Evolutionary conservation across 2,888 invertebrate species (phyloP).

Genomic region (Xanthorhoe spadicearia): DNA sequence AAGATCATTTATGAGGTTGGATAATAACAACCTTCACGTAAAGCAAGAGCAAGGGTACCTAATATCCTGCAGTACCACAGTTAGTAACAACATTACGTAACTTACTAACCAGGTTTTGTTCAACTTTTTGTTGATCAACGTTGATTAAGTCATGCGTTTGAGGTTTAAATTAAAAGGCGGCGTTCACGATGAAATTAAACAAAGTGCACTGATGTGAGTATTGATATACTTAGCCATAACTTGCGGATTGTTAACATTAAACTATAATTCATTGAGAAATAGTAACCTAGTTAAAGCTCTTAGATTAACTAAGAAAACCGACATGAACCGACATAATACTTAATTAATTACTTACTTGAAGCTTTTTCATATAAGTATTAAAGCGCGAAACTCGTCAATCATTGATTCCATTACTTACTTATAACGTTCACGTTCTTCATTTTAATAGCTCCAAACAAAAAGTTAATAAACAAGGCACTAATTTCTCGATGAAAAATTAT

Average conservation of each 20-base stretch:
- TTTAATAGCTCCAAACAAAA: no score
- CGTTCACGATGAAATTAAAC: slow-evolving; percentile 10
- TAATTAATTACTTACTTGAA: not conserved
- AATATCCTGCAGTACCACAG: slow-evolving; percentile 8
- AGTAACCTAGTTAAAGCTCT: slow-evolving; percentile 8
- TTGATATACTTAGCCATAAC: slow-evolving; percentile 11
- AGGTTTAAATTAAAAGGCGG: slow-evolving; percentile 26
- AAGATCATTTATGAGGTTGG: no score
- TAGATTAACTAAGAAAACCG: not conserved
- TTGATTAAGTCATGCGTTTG: slow-evolving; percentile 56
- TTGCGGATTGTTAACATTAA: slow-evolving; percentile 15
- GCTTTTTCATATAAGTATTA: no score
- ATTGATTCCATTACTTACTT: not conserved
- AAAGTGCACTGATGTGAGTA: no score
- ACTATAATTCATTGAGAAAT: slow-evolving; percentile 16
- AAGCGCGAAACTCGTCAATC: not conserved
- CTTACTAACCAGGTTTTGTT: slow-evolving; percentile 49
- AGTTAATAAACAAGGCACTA: not conserved
- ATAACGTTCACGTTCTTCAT: not conserved
- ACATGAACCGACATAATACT: not conserved
- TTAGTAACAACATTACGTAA: slow-evolving; percentile 56
- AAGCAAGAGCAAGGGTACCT: not conserved
- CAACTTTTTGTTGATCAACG: slow-evolving; percentile 54
- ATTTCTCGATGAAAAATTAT: not conserved
- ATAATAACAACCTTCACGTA: not conserved